A percentile compares a stretch with the other conserved stretches of the same genome.
Conservation (phyloP, 2,113 vertebrate genomes). For the Xenopus borealis region DNA sequence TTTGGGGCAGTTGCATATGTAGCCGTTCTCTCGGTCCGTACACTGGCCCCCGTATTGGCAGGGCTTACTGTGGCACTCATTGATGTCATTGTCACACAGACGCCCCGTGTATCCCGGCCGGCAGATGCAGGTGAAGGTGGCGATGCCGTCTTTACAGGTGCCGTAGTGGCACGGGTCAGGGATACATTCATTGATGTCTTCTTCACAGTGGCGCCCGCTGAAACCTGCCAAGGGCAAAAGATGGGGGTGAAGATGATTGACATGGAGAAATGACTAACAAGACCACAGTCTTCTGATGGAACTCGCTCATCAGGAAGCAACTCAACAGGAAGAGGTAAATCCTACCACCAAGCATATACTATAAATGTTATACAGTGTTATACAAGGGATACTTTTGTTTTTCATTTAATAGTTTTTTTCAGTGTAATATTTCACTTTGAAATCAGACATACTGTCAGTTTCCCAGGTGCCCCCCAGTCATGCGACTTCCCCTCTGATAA, state of each 20-base stretch:
- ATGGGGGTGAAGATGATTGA: not conserved
- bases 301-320: too few relatives aligned
- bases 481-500: too few relatives aligned
- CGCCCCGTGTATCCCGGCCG: constrained; percentile 81
- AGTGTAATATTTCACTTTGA: too few relatives aligned
- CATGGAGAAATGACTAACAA: not conserved
- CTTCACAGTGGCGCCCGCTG: constrained; percentile 79
- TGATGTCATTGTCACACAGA: constrained; percentile 88
- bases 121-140: constrained; percentile 85
- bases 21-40: constrained; percentile 81
- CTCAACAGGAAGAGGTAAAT: too few relatives aligned
- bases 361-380: too few relatives aligned
- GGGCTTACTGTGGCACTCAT: constrained; percentile 91
- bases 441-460: too few relatives aligned
- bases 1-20: constrained; percentile 82
- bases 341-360: too few relatives aligned
- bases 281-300: not conserved
- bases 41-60: constrained; percentile 89
- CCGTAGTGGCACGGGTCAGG: constrained; percentile 90
- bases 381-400: too few relatives aligned
- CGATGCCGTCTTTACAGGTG: constrained; percentile 80
- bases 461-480: too few relatives aligned
- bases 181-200: constrained; percentile 81
- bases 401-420: too few relatives aligned
- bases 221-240: constrained; percentile 68